Percentiles rank a stretch among this genome's conserved stretches.
Evolutionary conservation across 1,140 invertebrate species (phyloP).

Genomic region (Centruroides sculpturatus): DNA sequence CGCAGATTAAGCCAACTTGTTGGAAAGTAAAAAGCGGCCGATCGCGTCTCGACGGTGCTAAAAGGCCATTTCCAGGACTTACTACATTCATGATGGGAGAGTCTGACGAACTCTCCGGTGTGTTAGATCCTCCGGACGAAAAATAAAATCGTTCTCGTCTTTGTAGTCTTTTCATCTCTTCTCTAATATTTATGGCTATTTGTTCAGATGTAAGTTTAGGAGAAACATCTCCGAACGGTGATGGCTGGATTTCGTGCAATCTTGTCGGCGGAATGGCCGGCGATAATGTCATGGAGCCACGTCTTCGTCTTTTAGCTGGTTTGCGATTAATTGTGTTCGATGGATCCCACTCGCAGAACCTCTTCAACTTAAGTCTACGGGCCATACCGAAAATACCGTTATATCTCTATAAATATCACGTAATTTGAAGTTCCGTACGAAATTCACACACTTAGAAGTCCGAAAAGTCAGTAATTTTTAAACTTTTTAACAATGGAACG

Average conservation of each 20-base stretch:
- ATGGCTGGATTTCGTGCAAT: constrained; percentile 40
- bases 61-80: constrained; percentile 24
- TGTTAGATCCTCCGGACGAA: constrained; percentile 35
- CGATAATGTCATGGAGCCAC: constrained; percentile 60
- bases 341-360: constrained; percentile 82
- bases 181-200: constrained; percentile 77
- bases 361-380: constrained; percentile 42
- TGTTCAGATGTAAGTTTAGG: constrained; percentile 31
- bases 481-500: no score
- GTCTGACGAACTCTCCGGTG: constrained; percentile 6
- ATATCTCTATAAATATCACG: no score
- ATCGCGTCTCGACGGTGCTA: constrained; percentile 38
- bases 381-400: no score
- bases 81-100: neutral
- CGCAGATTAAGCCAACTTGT: constrained; percentile 89
- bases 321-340: constrained; percentile 48
- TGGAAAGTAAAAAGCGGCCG: constrained; percentile 87
- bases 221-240: constrained; percentile 57
- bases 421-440: no score
- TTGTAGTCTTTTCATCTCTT: constrained; percentile 79
- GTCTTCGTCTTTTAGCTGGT: constrained; percentile 71
- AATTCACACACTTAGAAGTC: no score
- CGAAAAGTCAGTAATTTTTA: no score
- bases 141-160: constrained; percentile 39
- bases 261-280: constrained; percentile 45